Percentiles rank a stretch among this genome's conserved stretches.
Conservation (phyloP, 2,888 invertebrate genomes). For the Steromphala cineraria region DNA sequence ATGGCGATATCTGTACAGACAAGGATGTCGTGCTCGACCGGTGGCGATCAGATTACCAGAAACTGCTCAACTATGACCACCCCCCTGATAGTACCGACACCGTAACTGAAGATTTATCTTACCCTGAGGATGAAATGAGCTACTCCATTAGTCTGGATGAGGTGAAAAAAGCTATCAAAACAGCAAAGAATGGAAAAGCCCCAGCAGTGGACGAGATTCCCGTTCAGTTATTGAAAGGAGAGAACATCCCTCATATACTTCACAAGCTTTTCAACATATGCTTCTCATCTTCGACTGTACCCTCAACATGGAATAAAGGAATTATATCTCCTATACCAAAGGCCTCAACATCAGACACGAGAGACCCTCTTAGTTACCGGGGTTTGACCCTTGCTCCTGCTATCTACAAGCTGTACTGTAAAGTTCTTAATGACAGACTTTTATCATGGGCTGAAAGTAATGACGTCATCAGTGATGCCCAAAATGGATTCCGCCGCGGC, state of each 20-base stretch:
- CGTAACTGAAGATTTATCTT: no score
- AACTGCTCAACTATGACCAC: neutral
- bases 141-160: neutral
- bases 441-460: neutral
- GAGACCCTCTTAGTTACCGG: no score
- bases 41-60: neutral
- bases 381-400: no score
- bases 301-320: neutral
- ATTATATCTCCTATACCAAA: neutral
- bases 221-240: neutral
- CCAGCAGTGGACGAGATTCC: neutral
- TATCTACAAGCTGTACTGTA: neutral
- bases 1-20: neutral
- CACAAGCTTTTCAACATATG: constrained; percentile 3
- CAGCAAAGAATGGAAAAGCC: neutral
- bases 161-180: neutral
- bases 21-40: neutral
- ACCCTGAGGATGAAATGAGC: no score
- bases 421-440: neutral
- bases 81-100: no score
- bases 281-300: neutral
- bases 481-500: neutral
- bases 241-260: neutral
- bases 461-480: neutral
- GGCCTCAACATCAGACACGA: neutral